Base-by-base conservation (phyloP, 2,797 vertebrate genomes). In the Cuculus canorus region DNA sequence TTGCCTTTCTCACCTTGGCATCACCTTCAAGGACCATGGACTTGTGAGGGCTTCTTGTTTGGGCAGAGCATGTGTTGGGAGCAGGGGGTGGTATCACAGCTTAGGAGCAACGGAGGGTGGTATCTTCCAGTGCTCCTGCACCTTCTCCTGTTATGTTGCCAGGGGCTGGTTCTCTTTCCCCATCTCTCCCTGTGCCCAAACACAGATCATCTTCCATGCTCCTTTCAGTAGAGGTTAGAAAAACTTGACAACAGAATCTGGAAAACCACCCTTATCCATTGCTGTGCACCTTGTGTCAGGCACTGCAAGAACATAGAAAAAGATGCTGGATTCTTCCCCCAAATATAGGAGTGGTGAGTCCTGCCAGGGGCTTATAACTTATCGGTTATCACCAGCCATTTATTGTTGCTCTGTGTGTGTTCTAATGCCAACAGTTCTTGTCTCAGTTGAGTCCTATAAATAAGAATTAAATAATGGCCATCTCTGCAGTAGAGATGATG, bases 401-500 rank as follows among this genome's bases (percentile, higher is more conserved):
- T 54, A 28, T 3, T 54, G n/a, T 22, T 8, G 3, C 18, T 79
- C 18, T 63, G 8, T 71, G 25, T 39, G 35, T 78, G 78, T 50
- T 47, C 65, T 93, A 81, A 81, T 53, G 43, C 50, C 86, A 89
- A 28, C 72, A 91, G 82, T 35, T 91, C 33, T 72, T 78, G 53
- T 43, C 57, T 3, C 10, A n/a, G 43, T 33, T 63, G 60, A 72
- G 70, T 19, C 82, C 87, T 69, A 37, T 66, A 83, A 94, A 86
- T 33, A 88, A 72, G 43, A 81, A 86, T 79, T 76, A 93, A 92
- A 88, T 72, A 45, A 89, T 39, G 57, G 28, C 53, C 83, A 65
- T n/a, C n/a, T n/a, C 39, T 66, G 76, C 70, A 79, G 47, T 4
- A 32, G 88, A 76, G 88, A 90, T 63, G 65, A 86, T 66, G 50